phyloP scores from a whole-genome alignment of 1,140 invertebrate genomes.

The Homalodisca vitripennis region DNA sequence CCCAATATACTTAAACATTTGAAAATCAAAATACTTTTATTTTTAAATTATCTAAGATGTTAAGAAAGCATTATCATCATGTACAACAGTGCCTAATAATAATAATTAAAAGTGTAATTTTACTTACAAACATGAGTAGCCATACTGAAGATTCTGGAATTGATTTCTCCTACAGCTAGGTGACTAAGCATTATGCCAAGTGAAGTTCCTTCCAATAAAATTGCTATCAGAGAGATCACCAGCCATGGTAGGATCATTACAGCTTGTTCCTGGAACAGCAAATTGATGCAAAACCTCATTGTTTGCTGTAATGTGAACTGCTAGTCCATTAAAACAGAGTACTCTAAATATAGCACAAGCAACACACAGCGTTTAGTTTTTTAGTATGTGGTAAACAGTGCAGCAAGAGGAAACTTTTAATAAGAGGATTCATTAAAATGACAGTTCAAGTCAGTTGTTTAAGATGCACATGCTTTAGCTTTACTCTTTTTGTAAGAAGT shows the following conservation, averaged over 20 bases:
- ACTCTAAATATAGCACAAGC: not conserved
- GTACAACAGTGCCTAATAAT: not conserved
- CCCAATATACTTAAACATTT: not conserved
- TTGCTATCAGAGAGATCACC: not conserved
- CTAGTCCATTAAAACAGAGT: not conserved
- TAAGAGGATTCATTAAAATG: not conserved
- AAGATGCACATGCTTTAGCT: no score
- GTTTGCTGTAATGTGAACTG: no score
- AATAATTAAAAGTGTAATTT: not conserved
- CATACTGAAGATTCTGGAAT: not conserved
- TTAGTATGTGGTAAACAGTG: not conserved
- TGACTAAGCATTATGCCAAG: not conserved
- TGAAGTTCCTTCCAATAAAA: not conserved
- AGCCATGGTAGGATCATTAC: slow-evolving; percentile 1
- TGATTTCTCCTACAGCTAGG: not conserved
- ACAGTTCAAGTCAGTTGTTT: no score
- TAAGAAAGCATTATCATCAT: not conserved
- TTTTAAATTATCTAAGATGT: not conserved
- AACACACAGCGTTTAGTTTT: not conserved
- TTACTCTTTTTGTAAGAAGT: no score
- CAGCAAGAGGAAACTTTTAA: not conserved
- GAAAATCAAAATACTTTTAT: not conserved
- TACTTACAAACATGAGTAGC: slow-evolving; percentile 19
- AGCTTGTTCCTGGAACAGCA: not conserved
- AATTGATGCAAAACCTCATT: no score